phyloP scores from a whole-genome alignment of 1,140 invertebrate genomes.

The Aleiodes sp. region DNA sequence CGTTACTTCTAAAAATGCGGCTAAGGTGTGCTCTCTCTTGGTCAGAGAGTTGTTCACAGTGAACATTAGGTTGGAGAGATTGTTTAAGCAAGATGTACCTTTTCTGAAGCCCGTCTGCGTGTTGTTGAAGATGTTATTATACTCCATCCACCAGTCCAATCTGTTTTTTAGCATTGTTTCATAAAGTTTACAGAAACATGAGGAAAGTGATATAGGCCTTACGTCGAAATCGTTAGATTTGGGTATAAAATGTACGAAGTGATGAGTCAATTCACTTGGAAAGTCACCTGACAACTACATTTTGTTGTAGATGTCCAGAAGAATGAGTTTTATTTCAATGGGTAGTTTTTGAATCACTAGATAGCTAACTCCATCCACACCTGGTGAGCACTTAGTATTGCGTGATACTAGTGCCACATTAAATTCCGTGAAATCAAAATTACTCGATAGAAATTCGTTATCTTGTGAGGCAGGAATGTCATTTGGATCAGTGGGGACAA shows the following conservation, averaged over 20 bases:
- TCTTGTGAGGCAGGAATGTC: background rate
- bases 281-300: too few relatives aligned
- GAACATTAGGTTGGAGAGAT: background rate
- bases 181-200: too few relatives aligned
- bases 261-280: too few relatives aligned
- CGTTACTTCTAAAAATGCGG: background rate
- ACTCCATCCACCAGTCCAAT: too few relatives aligned
- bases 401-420: background rate
- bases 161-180: background rate
- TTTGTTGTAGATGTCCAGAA: too few relatives aligned
- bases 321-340: too few relatives aligned
- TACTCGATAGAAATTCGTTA: background rate
- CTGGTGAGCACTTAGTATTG: background rate
- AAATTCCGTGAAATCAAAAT: conserved; percentile 1
- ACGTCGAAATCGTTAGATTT: too few relatives aligned
- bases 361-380: conserved; percentile 24
- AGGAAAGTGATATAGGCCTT: too few relatives aligned
- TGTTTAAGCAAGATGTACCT: background rate
- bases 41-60: background rate
- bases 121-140: too few relatives aligned
- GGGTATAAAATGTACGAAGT: too few relatives aligned
- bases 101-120: background rate
- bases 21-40: background rate
- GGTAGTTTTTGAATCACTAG: too few relatives aligned
- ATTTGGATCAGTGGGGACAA: background rate